Percentiles rank a stretch among this genome's conserved stretches.
Conservation (phyloP, 2,888 invertebrate species). For the Ormyrus nitidulus region DNA sequence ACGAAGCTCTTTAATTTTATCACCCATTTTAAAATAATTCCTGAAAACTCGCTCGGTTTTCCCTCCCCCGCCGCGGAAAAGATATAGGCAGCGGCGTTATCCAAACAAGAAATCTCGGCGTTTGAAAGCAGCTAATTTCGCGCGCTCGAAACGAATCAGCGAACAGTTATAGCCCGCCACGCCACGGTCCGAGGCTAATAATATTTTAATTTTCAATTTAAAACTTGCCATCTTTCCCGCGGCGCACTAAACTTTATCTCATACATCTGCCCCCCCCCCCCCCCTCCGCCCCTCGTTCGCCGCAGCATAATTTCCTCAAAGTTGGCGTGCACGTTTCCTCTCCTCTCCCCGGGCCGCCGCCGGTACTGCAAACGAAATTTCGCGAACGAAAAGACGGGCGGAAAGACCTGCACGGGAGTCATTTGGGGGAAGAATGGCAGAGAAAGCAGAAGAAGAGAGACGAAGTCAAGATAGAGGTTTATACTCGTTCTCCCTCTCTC, state of each 20-base stretch:
- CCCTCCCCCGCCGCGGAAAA: too few species aligned
- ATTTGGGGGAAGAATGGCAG: slow-evolving; percentile 28
- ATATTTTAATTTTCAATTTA: slow-evolving; percentile 17
- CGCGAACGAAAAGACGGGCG: slow-evolving; percentile 17
- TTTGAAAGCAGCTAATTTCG: too few species aligned
- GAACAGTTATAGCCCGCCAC: too few species aligned
- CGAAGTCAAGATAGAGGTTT: neutral
- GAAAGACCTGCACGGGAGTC: slow-evolving; percentile 21
- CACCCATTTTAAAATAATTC: too few species aligned
- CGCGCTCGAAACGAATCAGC: too few species aligned
- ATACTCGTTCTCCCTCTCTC: neutral
- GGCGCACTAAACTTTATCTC: slow-evolving; percentile 4
- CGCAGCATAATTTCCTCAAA: slow-evolving; percentile 33
- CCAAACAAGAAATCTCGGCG: too few species aligned
- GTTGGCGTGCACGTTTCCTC: slow-evolving; percentile 18
- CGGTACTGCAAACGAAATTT: slow-evolving; percentile 28
- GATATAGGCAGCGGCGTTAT: too few species aligned
- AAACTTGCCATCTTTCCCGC: slow-evolving; percentile 2
- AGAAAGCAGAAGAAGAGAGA: slow-evolving; percentile 13
- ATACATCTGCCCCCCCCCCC: too few species aligned
- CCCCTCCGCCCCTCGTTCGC: slow-evolving; percentile 1
- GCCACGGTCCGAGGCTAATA: too few species aligned
- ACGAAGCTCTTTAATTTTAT: too few species aligned
- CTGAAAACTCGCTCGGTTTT: too few species aligned
- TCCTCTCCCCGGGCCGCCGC: neutral